phyloP scores from a whole-genome alignment of 2,113 vertebrate genomes.

The Stigmatopora nigra region DNA sequence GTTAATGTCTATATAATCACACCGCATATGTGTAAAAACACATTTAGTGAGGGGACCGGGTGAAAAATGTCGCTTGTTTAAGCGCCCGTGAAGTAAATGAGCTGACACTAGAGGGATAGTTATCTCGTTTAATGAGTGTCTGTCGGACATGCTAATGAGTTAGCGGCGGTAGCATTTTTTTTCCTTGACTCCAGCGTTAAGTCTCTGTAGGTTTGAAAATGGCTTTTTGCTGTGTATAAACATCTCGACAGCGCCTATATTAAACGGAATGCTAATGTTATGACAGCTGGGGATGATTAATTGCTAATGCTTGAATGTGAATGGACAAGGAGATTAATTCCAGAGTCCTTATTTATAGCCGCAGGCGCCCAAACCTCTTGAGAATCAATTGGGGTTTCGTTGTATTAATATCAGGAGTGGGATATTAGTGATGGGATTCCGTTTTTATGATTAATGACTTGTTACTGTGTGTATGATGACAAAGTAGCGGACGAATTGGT shows the following conservation, averaged over 20 bases:
- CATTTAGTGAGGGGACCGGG: neutral
- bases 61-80: conserved; percentile 23
- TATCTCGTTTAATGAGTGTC: neutral
- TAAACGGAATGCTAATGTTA: conserved; percentile 4
- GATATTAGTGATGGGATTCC: neutral
- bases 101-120: neutral
- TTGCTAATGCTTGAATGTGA: conserved; percentile 1
- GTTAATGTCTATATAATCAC: neutral
- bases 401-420: neutral
- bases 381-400: neutral
- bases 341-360: conserved; percentile 1
- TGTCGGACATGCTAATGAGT: neutral
- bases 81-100: neutral
- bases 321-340: conserved; percentile 8
- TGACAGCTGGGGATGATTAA: conserved; percentile 3
- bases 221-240: neutral
- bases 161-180: neutral
- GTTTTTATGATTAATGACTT: neutral
- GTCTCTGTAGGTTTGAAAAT: neutral
- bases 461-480: neutral
- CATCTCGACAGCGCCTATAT: neutral
- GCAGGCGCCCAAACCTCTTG: neutral
- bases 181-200: neutral
- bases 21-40: conserved; percentile 11
- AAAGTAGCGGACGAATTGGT: neutral